Base-by-base conservation (phyloP, 2,113 vertebrate genomes). In the Oceanodroma tethys region DNA sequence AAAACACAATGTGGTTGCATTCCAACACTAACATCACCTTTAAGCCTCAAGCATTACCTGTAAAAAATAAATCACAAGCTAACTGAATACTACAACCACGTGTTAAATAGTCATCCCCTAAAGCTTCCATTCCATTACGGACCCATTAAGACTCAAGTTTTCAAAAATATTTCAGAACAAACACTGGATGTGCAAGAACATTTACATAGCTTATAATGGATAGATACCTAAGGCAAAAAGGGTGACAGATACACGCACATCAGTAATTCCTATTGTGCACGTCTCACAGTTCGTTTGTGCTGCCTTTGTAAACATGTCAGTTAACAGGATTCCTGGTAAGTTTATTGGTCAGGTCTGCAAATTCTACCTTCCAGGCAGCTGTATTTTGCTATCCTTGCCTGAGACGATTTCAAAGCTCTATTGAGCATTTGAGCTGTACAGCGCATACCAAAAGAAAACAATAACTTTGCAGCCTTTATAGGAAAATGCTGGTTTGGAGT, bases 201-300 rank as follows among this genome's bases (percentile, higher is more conserved):
- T 63, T 42, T 43, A 83, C n/a, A 17, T 2, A 40, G 25, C 14
- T 68, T 36, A 32, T 10, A 62, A 56, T 13, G 34, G 36, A n/a
- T 2, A 30, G 27, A 72, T 19, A 76, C 13, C 12, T 1, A 70
- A 20, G 15, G 65, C 58, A 66, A 36, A 53, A 65, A 82, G 40
- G 45, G 38, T 26, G 25, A 38, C 52, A 45, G 53, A 66, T 17
- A 12, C 58, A 43, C 0, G 11, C 23, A 40, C 58, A 22, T 34
- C 22, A 36, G 45, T 13, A 34, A 43, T 7, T 65, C 23, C 66
- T 50, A 21, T 3, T 40, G 42, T 17, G 23, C 22, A 7, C 27
- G 23, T 56, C 55, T 58, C 48, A 13, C 17, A 1, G 38, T 23
- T 27, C 0, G 8, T 3, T 2, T 23, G 48, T 11, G 7, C 50